These are phyloP conservation scores for Tethea ocularis DNA, from an alignment of 2,888 invertebrate species.

Conservation along the genomic window DNA sequence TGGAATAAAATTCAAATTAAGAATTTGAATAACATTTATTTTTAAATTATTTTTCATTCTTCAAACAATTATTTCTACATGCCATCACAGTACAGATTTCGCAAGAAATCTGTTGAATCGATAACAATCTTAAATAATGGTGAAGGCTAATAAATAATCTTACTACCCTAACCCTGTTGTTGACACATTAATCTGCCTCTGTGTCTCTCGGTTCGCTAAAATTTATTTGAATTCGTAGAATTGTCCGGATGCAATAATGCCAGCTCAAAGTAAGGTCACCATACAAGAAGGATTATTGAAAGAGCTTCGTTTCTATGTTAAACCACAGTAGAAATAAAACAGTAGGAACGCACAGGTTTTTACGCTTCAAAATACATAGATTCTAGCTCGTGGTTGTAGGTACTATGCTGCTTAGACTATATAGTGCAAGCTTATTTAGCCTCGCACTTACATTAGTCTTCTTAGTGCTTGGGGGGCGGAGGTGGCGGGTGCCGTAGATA, in stretches of 20 bases:
- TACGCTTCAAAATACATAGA: background rate
- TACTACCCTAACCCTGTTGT: background rate
- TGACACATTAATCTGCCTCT: background rate
- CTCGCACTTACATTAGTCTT: too few relatives aligned
- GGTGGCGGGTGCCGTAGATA: too few relatives aligned
- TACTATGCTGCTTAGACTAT: too few relatives aligned
- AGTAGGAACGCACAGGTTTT: background rate
- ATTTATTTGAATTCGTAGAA: slow-evolving; percentile 26
- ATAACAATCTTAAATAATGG: too few relatives aligned
- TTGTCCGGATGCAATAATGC: slow-evolving; percentile 30
- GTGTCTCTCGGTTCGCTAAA: slow-evolving; percentile 12
- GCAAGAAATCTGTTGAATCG: too few relatives aligned
- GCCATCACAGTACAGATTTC: too few relatives aligned
- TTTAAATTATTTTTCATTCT: too few relatives aligned
- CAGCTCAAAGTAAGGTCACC: slow-evolving; percentile 9
- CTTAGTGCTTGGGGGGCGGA: too few relatives aligned
- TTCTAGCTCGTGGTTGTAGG: too few relatives aligned
- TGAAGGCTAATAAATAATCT: background rate
- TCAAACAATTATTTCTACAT: too few relatives aligned
- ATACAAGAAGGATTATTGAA: slow-evolving; percentile 21
- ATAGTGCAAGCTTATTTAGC: too few relatives aligned
- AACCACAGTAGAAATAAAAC: background rate
- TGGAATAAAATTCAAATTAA: too few relatives aligned
- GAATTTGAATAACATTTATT: background rate
- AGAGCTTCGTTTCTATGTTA: background rate